Percentiles rank a stretch among this genome's conserved stretches.
Conservation (phyloP, 2,113 vertebrate species). For the Myiozetetes cayanensis region DNA sequence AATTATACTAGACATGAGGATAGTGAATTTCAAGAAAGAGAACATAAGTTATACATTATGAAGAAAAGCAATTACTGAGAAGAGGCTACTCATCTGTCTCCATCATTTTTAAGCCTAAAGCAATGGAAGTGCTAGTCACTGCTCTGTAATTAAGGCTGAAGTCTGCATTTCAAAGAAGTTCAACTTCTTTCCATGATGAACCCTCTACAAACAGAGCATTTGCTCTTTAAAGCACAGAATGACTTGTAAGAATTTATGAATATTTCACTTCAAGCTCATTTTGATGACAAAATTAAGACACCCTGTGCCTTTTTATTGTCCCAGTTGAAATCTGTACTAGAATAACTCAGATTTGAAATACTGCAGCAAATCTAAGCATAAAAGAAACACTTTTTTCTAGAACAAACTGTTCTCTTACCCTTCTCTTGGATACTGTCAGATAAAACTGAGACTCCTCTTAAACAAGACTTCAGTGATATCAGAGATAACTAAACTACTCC, state of each 20-base stretch:
- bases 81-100: neutral
- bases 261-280: neutral
- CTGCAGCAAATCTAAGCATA: neutral
- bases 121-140: neutral
- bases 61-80: slow-evolving; percentile 25
- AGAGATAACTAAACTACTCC: neutral
- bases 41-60: neutral
- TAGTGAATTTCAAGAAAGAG: neutral
- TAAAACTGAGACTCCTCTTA: neutral
- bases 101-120: slow-evolving; percentile 37
- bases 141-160: slow-evolving; percentile 21
- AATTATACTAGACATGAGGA: neutral
- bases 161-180: slow-evolving; percentile 1
- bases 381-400: neutral
- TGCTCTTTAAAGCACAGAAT: neutral
- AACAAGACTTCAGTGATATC: neutral
- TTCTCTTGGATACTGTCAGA: neutral
- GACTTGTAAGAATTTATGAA: neutral
- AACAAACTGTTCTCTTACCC: neutral
- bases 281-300: neutral
- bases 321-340: neutral
- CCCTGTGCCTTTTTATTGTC: neutral
- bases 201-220: neutral
- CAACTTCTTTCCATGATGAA: neutral
- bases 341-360: neutral